Percentiles rank a stretch among this genome's conserved stretches.
These are phyloP conservation scores for Mycetomoellerius zeteki DNA, from an alignment of 1,140 invertebrate genomes.

Conservation along the genomic window DNA sequence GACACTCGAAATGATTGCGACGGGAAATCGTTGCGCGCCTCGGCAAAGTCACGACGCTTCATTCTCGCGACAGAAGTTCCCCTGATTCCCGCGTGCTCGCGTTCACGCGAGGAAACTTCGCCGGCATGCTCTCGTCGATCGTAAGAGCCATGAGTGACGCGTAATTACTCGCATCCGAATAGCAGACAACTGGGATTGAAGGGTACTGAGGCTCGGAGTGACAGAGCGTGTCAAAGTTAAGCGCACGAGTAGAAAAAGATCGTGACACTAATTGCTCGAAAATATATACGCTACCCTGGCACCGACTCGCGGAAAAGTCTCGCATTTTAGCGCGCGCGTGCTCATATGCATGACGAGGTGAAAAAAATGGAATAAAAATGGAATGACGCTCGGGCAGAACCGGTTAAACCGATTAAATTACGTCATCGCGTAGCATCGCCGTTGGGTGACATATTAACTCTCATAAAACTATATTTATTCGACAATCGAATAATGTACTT, in stretches of 20 bases:
- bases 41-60: constrained; percentile 43
- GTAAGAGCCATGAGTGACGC: constrained; percentile 79
- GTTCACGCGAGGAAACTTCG: constrained; percentile 73
- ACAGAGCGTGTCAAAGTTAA: constrained; percentile 78
- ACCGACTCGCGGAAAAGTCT: constrained; percentile 64
- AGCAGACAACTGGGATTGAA: constrained; percentile 78
- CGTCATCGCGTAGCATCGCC: constrained; percentile 17
- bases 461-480: constrained; percentile 51
- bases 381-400: constrained; percentile 1
- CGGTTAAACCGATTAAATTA: constrained; percentile 48
- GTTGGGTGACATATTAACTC: constrained; percentile 29
- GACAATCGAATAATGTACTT: constrained; percentile 45
- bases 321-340: constrained; percentile 37
- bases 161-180: constrained; percentile 79
- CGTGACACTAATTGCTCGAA: constrained; percentile 78
- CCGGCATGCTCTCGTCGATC: constrained; percentile 74
- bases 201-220: constrained; percentile 74
- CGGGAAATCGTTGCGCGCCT: constrained; percentile 38
- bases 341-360: constrained; percentile 24
- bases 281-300: constrained; percentile 71
- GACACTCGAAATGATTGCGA: constrained; percentile 51
- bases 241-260: constrained; percentile 75
- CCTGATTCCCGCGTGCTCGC: constrained; percentile 48
- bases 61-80: constrained; percentile 72
- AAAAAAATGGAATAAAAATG: constrained; percentile 48